Conservation (phyloP, 2,797 vertebrate genomes). For the Alca torda region DNA sequence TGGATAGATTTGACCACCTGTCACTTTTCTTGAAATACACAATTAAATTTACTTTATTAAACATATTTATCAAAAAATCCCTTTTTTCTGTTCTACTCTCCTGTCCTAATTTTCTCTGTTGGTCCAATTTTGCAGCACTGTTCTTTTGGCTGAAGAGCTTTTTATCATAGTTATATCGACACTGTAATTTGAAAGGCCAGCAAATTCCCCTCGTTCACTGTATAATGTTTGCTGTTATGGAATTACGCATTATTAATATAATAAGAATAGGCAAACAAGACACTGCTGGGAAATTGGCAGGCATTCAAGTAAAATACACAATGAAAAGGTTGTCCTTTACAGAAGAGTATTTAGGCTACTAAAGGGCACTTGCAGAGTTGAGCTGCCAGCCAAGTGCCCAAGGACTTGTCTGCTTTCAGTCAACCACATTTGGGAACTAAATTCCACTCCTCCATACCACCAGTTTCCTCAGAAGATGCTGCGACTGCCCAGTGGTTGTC, state of each 20-base stretch:
- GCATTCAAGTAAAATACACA: neutral
- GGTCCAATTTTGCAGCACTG: neutral
- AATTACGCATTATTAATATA: neutral
- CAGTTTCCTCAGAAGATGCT: neutral
- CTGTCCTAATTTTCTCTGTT: neutral
- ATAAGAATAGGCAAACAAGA: neutral
- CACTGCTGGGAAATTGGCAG: neutral
- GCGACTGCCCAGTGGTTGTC: neutral
- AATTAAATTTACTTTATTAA: neutral
- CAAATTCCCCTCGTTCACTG: neutral
- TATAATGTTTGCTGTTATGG: neutral
- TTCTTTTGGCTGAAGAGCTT: neutral
- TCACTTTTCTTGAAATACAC: neutral
- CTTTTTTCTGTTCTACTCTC: neutral
- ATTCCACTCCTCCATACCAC: neutral
- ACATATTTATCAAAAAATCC: neutral
- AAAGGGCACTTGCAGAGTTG: neutral
- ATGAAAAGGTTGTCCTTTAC: neutral
- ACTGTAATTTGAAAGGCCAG: neutral
- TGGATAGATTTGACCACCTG: neutral
- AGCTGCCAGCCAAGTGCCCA: neutral
- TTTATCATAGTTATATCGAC: neutral
- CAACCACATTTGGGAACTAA: neutral
- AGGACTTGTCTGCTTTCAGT: neutral
- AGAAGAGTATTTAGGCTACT: neutral